Evolutionary conservation across 1,140 invertebrate species (phyloP).

Genomic region (Bombus breviceps): DNA sequence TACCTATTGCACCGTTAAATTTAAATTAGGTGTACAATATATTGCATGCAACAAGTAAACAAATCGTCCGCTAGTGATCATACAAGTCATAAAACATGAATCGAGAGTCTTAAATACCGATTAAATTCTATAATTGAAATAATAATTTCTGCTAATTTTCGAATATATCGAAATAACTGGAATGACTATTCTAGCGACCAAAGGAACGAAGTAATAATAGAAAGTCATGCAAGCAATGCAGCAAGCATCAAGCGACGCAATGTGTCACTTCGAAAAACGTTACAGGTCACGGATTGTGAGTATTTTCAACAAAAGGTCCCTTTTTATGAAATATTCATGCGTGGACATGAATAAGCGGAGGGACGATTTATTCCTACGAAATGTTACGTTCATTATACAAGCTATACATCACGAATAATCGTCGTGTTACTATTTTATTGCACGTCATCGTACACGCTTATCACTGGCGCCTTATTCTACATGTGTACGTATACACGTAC

Average conservation of each 20-base stretch:
- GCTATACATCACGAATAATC: conserved; percentile 39
- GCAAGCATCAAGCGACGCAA: neutral
- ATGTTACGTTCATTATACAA: conserved; percentile 37
- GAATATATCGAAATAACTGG: neutral
- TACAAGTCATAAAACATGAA: neutral
- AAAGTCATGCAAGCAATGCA: neutral
- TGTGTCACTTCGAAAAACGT: neutral
- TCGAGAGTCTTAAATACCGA: neutral
- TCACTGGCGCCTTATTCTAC: neutral
- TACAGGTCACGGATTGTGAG: neutral
- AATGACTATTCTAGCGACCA: neutral
- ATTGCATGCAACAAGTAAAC: neutral
- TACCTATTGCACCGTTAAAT: neutral
- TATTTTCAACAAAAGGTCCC: neutral
- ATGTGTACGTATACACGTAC: neutral
- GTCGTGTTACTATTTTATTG: conserved; percentile 34
- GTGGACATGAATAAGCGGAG: conserved; percentile 20
- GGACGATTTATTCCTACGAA: neutral
- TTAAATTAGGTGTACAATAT: neutral
- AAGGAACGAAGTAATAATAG: neutral
- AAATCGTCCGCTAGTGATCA: neutral
- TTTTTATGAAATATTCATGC: conserved; percentile 44
- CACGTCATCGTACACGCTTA: neutral
- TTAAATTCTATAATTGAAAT: neutral
- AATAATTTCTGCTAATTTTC: neutral